These are phyloP conservation scores for Cryptomyrus ogoouensis DNA, from an alignment of 2,113 vertebrate genomes.

Conservation along the genomic window DNA sequence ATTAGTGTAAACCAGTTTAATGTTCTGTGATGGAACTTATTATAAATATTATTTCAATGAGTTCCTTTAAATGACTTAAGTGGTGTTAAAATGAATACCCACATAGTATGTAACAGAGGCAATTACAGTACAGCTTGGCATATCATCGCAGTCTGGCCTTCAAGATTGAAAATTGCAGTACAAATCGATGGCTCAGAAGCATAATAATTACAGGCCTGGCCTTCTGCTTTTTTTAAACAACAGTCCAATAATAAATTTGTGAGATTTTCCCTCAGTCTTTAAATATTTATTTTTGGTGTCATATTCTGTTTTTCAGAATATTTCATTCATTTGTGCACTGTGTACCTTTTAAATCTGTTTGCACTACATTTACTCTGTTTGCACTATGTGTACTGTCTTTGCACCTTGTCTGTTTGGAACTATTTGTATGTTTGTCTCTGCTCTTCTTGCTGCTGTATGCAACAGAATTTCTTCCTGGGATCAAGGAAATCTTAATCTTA, in stretches of 20 bases:
- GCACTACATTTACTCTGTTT: neutral
- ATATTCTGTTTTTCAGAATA: neutral
- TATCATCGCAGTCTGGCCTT: slow-evolving; percentile 51
- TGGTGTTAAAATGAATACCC: neutral
- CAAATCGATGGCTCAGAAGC: slow-evolving; percentile 59
- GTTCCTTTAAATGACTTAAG: neutral
- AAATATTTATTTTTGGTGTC: neutral
- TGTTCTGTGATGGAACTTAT: neutral
- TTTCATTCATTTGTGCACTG: neutral
- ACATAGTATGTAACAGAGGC: neutral
- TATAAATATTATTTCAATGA: neutral
- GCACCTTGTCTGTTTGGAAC: neutral
- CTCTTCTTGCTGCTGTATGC: neutral
- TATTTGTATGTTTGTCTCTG: neutral
- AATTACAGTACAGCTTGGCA: slow-evolving; percentile 30
- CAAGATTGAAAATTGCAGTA: slow-evolving; percentile 61
- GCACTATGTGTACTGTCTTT: neutral
- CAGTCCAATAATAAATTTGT: neutral
- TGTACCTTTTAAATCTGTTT: neutral
- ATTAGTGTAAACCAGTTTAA: neutral
- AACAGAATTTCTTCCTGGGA: neutral
- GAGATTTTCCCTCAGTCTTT: neutral
- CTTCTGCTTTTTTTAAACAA: neutral
- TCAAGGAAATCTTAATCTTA: neutral
- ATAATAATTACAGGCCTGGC: slow-evolving; percentile 55